Evolutionary conservation across 2,113 vertebrate genomes (phyloP), one percentile per base, ranked within the genome.

Genomic region (Hylia prasina): DNA sequence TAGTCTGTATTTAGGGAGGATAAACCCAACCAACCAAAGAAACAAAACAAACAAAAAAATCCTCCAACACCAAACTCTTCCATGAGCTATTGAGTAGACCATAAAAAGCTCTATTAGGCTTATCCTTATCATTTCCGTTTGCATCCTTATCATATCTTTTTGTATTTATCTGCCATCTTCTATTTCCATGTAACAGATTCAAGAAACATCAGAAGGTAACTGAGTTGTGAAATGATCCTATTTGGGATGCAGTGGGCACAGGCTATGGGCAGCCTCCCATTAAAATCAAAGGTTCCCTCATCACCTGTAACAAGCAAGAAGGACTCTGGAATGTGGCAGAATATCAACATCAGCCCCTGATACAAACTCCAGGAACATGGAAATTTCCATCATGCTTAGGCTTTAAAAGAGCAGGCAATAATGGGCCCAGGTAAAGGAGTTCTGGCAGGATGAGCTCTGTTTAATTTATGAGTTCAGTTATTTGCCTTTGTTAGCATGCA

Each of bases 401-500:
- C 16, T 87, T 61, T 39, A 30, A 70, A 91, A 78, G 17, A 69
- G 48, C 48, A 80, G 77, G 63, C 63, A 80, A 42, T 68, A 92
- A 92, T 8, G 14, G 42, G 35, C 45, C 23, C 21, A 87, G 65
- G 73, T 66, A 84, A 45, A 75, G 61, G 60, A 78, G 30, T 7
- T 47, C 40, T 70, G 37, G 31, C 64, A 65, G 33, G 40, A 58
- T 51, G 50, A 33, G 25, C 28, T 56, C 40, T 77, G 40, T 83
- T 83, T 93, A 92, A 89, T 93, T 91, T 89, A 89, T 84, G 81
- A 91, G 90, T 56, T 87, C 20, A 0, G 42, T 73, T 91, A 77
- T 84, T 95, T 96, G 87, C 73, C 61, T 87, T 89, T 31, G 48
- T 82, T 92, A 94, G 65, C 56, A 44, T 22, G 51, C 57, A 82